Evolutionary conservation across 2,113 vertebrate species (phyloP), one percentile per base, ranked within the genome.

Genomic region (Mixornis gularis): DNA sequence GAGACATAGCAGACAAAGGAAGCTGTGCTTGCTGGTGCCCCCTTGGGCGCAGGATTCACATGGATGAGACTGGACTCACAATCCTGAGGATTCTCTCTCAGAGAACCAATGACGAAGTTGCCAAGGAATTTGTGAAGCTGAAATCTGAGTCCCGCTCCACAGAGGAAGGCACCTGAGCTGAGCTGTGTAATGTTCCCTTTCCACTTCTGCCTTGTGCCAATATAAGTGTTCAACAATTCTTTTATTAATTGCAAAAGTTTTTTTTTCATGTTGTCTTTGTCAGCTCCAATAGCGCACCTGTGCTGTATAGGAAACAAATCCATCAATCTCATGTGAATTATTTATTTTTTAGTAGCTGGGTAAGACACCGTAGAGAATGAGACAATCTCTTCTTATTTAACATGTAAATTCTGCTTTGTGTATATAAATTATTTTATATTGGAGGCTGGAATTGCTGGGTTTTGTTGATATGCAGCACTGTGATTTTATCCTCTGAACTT

Each of bases 1-100:
- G 98, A 66, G 99, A 99, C 85, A 97, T 99, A 69, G 97, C 96
- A 32, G 98, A 98, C 91, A 98, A 97, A 92, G 99, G 98, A 78
- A 99, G 98, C 98, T 99, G 98, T 34, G 99, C 98, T 43, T 99
- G 99, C 97, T 99, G 99, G 99, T 99, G 98, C 77, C 98, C 98
- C 0, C 97, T 99, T 5, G 99, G 99, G 26, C 97, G 98, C 29
- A 98, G 98, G 88, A 98, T 99, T 83, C 97, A 98, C 94, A 99
- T 99, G 98, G 99, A 99, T 72, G 98, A 99, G 83, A 99, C 99
- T 4, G 99, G 99, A 84, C 97, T 99, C 93, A 99, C 99, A 14
- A 96, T 99, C 92, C 97, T 99, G 94, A 97, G 99, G 49, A 99
- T 99, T 96, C 98, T 99, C 52, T 99, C 99, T n/a, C 99, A 99